These are phyloP conservation scores for Myrmophylax atrothorax DNA, from an alignment of 2,113 vertebrate species.

Conservation along the genomic window DNA sequence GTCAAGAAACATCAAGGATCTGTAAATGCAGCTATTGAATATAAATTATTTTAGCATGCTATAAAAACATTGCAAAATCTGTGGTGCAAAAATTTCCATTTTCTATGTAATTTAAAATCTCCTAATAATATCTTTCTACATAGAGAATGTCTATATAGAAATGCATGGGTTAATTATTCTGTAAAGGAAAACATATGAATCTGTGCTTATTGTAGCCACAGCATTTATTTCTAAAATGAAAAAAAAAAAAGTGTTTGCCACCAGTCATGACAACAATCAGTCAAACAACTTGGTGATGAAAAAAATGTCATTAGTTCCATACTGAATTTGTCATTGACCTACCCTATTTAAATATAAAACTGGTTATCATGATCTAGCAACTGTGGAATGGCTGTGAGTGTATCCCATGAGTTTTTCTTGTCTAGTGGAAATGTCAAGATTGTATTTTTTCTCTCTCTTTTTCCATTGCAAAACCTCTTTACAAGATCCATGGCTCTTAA, in stretches of 20 bases:
- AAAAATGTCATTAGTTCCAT: not conserved
- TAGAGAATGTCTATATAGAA: not conserved
- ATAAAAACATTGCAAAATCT: not conserved
- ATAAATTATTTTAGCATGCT: constrained; percentile 25
- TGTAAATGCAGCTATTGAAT: not conserved
- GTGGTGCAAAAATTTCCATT: not conserved
- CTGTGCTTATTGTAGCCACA: not conserved
- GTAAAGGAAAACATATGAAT: not conserved
- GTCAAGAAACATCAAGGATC: not conserved
- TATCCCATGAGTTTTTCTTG: not conserved
- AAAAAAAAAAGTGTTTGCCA: not conserved
- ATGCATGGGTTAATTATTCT: not conserved
- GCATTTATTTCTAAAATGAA: not conserved
- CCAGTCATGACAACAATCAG: not conserved
- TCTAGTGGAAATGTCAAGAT: not conserved
- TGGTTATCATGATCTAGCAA: not conserved
- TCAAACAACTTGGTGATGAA: not conserved
- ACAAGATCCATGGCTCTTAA: not conserved
- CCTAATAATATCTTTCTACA: not conserved
- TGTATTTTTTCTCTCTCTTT: not conserved
- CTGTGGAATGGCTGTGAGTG: not conserved
- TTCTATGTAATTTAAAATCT: not conserved
- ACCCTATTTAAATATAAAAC: not conserved
- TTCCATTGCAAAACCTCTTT: not conserved
- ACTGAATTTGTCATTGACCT: not conserved